Evolutionary conservation across 2,113 vertebrate species (phyloP).

Genomic region (Siniperca knerii): DNA sequence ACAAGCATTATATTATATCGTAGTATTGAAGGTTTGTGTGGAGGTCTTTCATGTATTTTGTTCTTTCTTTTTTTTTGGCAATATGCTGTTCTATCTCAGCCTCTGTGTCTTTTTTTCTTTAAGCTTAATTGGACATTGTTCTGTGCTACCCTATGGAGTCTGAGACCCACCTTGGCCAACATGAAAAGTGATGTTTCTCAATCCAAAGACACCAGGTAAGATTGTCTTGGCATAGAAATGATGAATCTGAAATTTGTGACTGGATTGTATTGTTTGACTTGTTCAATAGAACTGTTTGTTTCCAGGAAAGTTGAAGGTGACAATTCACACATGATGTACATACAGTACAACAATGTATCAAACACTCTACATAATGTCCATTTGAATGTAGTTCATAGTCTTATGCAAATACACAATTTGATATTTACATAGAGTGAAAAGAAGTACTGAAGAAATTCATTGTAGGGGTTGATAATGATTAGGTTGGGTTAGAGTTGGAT

Average conservation of each 20-base stretch:
- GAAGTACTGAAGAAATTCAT: neutral
- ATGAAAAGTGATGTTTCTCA: conserved; percentile 77
- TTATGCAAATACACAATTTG: neutral
- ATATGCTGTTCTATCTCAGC: neutral
- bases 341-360: neutral
- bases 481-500: neutral
- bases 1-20: too few relatives aligned
- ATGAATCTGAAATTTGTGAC: neutral
- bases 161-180: conserved; percentile 69
- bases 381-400: neutral
- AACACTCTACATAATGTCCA: neutral
- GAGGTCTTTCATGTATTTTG: neutral
- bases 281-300: neutral
- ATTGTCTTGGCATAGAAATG: neutral
- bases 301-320: neutral
- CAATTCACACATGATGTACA: too few relatives aligned
- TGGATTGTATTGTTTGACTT: neutral
- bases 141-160: conserved; percentile 72
- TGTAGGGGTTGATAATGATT: neutral
- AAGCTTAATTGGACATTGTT: conserved; percentile 76
- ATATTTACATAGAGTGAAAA: neutral
- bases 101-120: neutral
- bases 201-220: conserved; percentile 74
- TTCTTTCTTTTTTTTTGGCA: neutral
- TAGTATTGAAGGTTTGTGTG: neutral